Conservation (phyloP, 2,113 vertebrate genomes). For the Ophthalmolycus amberensis region DNA sequence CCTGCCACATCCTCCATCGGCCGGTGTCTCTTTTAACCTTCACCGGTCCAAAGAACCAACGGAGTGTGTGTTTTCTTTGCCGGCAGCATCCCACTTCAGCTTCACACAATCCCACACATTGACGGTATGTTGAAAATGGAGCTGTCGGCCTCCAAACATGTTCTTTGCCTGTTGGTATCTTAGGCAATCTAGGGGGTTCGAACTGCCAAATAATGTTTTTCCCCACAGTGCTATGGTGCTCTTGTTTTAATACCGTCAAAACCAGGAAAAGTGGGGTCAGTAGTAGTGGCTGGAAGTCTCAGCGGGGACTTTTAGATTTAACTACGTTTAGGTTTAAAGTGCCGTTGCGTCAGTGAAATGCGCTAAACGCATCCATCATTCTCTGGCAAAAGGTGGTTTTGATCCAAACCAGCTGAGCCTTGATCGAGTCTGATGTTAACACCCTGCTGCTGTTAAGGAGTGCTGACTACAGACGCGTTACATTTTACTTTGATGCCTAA, state of each 20-base stretch:
- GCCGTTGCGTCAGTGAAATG: neutral
- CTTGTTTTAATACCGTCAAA: neutral
- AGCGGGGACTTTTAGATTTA: neutral
- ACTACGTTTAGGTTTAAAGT: neutral
- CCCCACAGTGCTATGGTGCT: too few species aligned
- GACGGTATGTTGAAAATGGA: constrained; percentile 13
- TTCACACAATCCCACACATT: constrained; percentile 37
- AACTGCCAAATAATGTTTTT: constrained; percentile 3
- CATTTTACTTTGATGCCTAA: constrained; percentile 9
- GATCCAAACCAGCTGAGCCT: constrained; percentile 25
- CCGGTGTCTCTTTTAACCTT: constrained; percentile 4
- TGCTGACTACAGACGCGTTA: neutral
- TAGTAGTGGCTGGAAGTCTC: neutral
- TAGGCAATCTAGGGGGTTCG: neutral
- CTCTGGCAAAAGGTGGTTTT: neutral
- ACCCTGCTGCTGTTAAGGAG: neutral
- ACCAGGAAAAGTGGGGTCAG: neutral
- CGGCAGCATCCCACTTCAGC: constrained; percentile 9
- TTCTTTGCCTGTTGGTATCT: constrained; percentile 26
- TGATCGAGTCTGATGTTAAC: constrained; percentile 18
- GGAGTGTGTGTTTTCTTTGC: neutral
- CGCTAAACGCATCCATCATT: constrained; percentile 2
- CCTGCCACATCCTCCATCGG: neutral
- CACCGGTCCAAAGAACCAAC: constrained; percentile 18
- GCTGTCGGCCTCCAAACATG: constrained; percentile 4